phyloP scores from a whole-genome alignment of 2,888 invertebrate genomes.

The Lathronympha strigana region DNA sequence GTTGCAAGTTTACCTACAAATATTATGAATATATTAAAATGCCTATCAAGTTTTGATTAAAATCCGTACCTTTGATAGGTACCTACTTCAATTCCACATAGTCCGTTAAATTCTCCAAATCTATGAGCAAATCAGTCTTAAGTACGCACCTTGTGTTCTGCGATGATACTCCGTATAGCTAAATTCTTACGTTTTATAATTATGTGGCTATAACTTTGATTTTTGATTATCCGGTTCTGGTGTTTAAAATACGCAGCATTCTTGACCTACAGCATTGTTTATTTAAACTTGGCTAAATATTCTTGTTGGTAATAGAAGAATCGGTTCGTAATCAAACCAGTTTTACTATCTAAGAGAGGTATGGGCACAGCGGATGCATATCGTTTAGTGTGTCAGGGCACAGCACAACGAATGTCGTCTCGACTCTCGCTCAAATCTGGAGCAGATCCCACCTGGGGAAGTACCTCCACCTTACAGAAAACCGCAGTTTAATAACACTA shows the following conservation, averaged over 20 bases:
- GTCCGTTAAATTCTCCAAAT: slow-evolving; percentile 1
- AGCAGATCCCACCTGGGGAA: no score
- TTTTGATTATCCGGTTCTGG: not conserved
- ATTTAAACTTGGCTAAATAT: not conserved
- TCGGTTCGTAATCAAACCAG: not conserved
- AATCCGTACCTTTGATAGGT: not conserved
- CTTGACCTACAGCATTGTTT: slow-evolving; percentile 38
- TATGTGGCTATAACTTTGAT: not conserved
- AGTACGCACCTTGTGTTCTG: not conserved
- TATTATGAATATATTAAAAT: not conserved
- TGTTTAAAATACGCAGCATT: not conserved
- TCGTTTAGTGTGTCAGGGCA: no score
- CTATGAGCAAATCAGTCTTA: not conserved
- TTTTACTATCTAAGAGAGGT: no score
- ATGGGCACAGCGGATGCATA: no score
- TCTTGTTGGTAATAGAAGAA: not conserved
- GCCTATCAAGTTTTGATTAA: not conserved
- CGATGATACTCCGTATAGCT: not conserved
- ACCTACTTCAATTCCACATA: slow-evolving; percentile 21
- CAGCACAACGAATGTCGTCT: no score
- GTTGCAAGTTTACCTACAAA: no score
- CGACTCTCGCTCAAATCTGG: no score
- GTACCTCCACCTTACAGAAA: no score
- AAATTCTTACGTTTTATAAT: not conserved
- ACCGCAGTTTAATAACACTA: no score